phyloP scores from a whole-genome alignment of 1,140 invertebrate species.

The Melanaphis sacchari region DNA sequence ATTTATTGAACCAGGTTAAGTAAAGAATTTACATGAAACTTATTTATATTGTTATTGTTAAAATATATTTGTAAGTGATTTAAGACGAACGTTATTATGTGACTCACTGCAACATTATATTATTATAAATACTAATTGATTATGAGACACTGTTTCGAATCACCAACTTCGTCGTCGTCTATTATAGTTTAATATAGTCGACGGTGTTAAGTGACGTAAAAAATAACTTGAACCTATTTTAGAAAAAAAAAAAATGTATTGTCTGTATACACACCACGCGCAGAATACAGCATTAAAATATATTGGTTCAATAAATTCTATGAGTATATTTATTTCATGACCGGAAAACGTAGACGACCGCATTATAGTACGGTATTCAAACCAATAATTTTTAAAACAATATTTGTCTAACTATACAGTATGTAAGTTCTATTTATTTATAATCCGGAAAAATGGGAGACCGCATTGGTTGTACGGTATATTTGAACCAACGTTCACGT shows the following conservation, averaged over 20 bases:
- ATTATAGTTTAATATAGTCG: neutral
- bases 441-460: slow-evolving; percentile 5
- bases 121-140: neutral
- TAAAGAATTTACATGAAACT: neutral
- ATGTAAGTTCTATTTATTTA: neutral
- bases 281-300: slow-evolving; percentile 1
- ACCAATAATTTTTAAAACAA: slow-evolving; percentile 14
- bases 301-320: neutral
- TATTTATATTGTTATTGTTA: neutral
- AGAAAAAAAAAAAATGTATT: neutral
- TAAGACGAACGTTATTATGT: neutral
- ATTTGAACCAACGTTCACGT: too few species aligned
- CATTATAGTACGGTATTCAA: neutral
- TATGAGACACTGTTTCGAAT: neutral
- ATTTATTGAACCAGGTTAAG: neutral
- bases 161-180: neutral
- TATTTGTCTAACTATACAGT: slow-evolving; percentile 8
- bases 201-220: neutral
- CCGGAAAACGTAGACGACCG: neutral
- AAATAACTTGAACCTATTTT: neutral
- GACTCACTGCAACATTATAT: neutral
- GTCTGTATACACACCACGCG: neutral
- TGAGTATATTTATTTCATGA: neutral
- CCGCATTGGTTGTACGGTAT: neutral
- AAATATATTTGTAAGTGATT: neutral